Percentiles rank a stretch among this genome's conserved stretches.
phyloP scores from a whole-genome alignment of 2,888 invertebrate genomes.

The Sinelater perroti region DNA sequence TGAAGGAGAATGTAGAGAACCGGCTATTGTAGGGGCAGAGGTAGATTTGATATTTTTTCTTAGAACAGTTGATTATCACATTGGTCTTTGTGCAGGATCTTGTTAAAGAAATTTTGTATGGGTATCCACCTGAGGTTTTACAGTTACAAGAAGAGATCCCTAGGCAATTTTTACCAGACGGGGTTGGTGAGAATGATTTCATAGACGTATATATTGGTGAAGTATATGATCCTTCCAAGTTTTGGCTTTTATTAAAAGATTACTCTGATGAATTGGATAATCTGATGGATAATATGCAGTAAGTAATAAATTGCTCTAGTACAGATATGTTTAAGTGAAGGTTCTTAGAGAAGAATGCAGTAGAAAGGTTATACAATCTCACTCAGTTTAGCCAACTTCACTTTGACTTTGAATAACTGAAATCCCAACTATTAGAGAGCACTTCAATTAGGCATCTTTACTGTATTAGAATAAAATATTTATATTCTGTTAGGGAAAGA shows the following conservation, averaged over 20 bases:
- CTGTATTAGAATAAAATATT: too few species aligned
- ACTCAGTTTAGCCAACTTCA: too few species aligned
- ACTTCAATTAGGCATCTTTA: too few species aligned
- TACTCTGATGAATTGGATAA: conserved; percentile 56
- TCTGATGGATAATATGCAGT: conserved; percentile 66
- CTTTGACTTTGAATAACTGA: too few species aligned
- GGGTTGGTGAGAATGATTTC: conserved; percentile 27
- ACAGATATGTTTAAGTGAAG: background rate
- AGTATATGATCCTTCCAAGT: conserved; percentile 68
- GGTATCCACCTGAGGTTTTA: conserved; percentile 34
- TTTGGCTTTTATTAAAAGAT: conserved; percentile 63
- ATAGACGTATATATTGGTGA: conserved; percentile 62
- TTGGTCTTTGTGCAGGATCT: conserved; percentile 1
- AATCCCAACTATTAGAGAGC: too few species aligned
- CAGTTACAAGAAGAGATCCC: conserved; percentile 34
- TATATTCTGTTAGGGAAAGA: too few species aligned
- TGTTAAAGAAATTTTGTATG: background rate
- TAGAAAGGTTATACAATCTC: too few species aligned
- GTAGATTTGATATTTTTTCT: conserved; percentile 13
- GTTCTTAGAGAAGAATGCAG: background rate
- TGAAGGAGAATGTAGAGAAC: conserved; percentile 20
- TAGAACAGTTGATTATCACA: background rate
- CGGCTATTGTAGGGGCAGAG: conserved; percentile 35
- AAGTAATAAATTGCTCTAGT: too few species aligned
- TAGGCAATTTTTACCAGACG: conserved; percentile 40